Conservation (phyloP, 2,113 vertebrate genomes). For the Balaeniceps rex region DNA sequence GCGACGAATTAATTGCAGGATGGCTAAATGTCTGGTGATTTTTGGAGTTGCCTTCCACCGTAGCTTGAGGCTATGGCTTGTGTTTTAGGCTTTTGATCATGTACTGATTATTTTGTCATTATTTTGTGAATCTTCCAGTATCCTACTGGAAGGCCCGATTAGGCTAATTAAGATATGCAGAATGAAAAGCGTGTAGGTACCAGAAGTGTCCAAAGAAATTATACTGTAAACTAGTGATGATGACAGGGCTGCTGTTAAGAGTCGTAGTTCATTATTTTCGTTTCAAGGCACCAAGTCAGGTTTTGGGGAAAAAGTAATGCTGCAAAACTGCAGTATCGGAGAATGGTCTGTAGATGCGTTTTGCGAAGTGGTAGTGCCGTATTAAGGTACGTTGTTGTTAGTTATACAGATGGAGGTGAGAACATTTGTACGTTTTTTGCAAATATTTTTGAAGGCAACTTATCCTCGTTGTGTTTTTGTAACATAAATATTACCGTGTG, state of each 20-base stretch:
- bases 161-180: not conserved
- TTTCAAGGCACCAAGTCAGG: not conserved
- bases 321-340: too few relatives aligned
- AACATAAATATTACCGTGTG: rapidly evolving
- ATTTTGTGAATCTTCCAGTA: not conserved
- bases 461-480: not conserved
- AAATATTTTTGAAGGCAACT: not conserved
- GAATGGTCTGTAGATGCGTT: not conserved
- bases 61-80: not conserved
- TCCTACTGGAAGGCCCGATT: not conserved
- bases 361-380: not conserved
- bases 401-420: not conserved
- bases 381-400: not conserved
- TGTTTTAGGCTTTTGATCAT: not conserved
- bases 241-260: not conserved
- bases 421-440: not conserved
- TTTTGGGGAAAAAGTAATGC: not conserved
- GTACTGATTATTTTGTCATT: not conserved
- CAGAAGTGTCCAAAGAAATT: not conserved
- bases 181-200: not conserved
- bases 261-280: not conserved
- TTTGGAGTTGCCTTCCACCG: not conserved
- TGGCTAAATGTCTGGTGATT: not conserved
- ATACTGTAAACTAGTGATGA: not conserved
- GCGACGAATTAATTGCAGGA: not conserved